phyloP scores from a whole-genome alignment of 2,888 invertebrate species.

The Philereme vetulata region DNA sequence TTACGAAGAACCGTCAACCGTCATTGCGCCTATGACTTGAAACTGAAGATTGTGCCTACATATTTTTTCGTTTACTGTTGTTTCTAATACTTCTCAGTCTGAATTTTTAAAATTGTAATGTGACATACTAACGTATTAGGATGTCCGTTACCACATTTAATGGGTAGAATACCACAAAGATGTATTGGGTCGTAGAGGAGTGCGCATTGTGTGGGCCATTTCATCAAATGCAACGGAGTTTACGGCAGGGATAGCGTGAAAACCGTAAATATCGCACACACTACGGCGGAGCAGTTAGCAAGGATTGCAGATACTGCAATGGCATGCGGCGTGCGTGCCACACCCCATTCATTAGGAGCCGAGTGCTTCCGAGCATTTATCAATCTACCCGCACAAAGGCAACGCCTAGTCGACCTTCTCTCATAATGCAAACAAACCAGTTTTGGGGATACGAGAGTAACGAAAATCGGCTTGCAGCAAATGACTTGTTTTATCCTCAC shows the following conservation, averaged over 20 bases:
- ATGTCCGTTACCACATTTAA: slow-evolving; percentile 20
- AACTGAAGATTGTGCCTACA: too few species aligned
- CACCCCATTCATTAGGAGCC: slow-evolving; percentile 80
- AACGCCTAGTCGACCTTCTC: slow-evolving; percentile 50
- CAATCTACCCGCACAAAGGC: slow-evolving; percentile 69
- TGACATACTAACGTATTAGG: slow-evolving; percentile 9
- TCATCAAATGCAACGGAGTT: slow-evolving; percentile 44
- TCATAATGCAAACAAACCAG: slow-evolving; percentile 41
- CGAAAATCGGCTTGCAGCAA: slow-evolving; percentile 9
- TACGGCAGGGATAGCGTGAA: slow-evolving; percentile 46
- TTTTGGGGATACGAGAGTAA: slow-evolving; percentile 35
- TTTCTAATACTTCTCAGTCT: too few species aligned
- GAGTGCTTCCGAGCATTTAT: slow-evolving; percentile 83
- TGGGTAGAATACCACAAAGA: slow-evolving; percentile 21
- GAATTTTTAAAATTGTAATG: slow-evolving; percentile 2
- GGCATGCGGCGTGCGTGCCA: slow-evolving; percentile 75
- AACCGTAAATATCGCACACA: slow-evolving; percentile 60
- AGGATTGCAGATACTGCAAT: slow-evolving; percentile 70
- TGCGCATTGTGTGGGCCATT: slow-evolving; percentile 28
- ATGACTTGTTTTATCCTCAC: slow-evolving; percentile 15
- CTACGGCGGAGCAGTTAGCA: slow-evolving; percentile 55
- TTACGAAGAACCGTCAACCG: too few species aligned
- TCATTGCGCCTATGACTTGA: too few species aligned
- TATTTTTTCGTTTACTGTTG: too few species aligned
- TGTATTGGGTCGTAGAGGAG: slow-evolving; percentile 26